Percentiles rank a stretch among this genome's conserved stretches.
phyloP scores from a whole-genome alignment of 2,888 invertebrate species.

The Drosophila birchii region DNA sequence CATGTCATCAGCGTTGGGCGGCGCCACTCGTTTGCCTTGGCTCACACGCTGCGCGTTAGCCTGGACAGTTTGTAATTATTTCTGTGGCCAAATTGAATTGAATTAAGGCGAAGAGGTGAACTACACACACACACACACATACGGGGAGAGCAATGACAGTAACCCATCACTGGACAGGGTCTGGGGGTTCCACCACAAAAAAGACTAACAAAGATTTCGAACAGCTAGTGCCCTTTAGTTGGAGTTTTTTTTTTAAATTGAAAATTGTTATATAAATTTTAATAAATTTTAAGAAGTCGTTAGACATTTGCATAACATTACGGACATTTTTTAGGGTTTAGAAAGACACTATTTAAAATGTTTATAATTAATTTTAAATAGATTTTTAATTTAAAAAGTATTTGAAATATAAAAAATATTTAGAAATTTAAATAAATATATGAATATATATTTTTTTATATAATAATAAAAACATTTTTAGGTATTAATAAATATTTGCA shows the following conservation, averaged over 20 bases:
- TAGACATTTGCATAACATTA: neutral
- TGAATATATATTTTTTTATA: too few species aligned
- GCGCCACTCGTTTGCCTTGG: constrained; percentile 47
- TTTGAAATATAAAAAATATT: too few species aligned
- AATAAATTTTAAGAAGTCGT: too few species aligned
- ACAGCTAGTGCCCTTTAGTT: neutral
- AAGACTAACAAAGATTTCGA: neutral
- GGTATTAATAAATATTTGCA: too few species aligned
- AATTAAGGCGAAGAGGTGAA: constrained; percentile 71
- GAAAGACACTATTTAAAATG: too few species aligned
- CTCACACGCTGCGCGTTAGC: constrained; percentile 77
- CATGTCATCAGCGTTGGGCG: constrained; percentile 67
- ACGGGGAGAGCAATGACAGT: constrained; percentile 27
- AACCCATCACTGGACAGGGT: constrained; percentile 23
- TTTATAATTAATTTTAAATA: too few species aligned
- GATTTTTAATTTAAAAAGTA: too few species aligned
- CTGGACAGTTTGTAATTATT: constrained; percentile 77
- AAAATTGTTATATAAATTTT: neutral
- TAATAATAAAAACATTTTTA: too few species aligned
- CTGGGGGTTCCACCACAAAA: neutral
- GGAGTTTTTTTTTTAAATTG: neutral
- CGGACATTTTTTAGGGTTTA: neutral
- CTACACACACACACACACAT: neutral
- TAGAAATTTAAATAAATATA: too few species aligned
- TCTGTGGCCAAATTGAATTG: constrained; percentile 80